Evolutionary conservation across 35 echinoderm and acorn worm species (phyloP), one percentile per base, ranked within the genome.

Genomic region (Lytechinus pictus): DNA sequence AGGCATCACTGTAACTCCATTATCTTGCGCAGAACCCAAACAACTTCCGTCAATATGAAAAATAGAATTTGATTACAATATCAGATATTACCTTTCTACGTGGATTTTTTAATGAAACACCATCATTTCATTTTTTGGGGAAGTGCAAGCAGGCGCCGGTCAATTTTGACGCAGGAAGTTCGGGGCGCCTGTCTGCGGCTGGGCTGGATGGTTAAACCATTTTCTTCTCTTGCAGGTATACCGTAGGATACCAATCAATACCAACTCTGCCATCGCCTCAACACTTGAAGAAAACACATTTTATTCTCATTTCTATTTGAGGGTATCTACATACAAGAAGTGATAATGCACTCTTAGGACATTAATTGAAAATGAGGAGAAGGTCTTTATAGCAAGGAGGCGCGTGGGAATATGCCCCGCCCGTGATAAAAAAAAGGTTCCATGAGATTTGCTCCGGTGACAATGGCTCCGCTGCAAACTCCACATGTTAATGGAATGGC

Each of bases 31-130:
- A 24, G 66, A 79, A 79, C 19, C 66, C 66, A 79, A 79, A 79
- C 66, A 79, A 79, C 66, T 79, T 79, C 66, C 66, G 66, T 79
- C 21, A 79, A 24, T 79, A 79, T 79, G 66, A 79, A 79, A 79
- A 79, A 79, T 19, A 24, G 66, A 79, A 79, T n/a, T 24, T 79
- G 66, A 79, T 79, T 79, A 79, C 66, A 79, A 79, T 79, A 79
- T 79, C 66, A 79, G 66, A n/a, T 79, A 6, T 79, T 16, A 79
- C n/a, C 66, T 79, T 79, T 79, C 19, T 24, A 24, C 66, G n/a
- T 79, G 66, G n/a, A 16, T 79, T 79, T 79, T 79, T n/a, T 58
- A 11, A 44, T 44, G 33, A 44, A 44, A 44, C 0, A 44, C 2
- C 33, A 79, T 58, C 9, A 79, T 79, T 79, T 79, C 21, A 79